Evolutionary conservation across 2,888 invertebrate genomes (phyloP).

Genomic region (Caradrina clavipalpis): DNA sequence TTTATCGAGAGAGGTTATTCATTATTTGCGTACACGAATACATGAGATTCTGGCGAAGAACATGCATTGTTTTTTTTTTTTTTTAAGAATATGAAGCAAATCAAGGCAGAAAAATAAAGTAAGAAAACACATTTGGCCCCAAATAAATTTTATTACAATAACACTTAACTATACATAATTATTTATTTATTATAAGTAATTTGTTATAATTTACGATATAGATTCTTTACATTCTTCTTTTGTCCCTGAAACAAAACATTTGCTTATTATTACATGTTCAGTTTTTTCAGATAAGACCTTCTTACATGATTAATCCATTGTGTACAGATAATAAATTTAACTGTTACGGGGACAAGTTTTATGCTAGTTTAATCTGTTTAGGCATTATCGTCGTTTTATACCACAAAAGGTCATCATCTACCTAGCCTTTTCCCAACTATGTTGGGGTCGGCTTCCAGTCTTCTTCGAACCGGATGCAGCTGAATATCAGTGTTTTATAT

Average conservation of each 20-base stretch:
- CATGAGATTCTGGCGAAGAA: too few relatives aligned
- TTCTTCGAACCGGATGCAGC: too few relatives aligned
- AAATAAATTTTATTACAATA: slow-evolving; percentile 63
- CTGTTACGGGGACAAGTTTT: slow-evolving; percentile 6
- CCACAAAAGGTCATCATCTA: too few relatives aligned
- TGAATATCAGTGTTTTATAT: too few relatives aligned
- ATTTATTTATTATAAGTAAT: slow-evolving; percentile 34
- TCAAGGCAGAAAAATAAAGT: background rate
- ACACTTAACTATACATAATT: slow-evolving; percentile 44
- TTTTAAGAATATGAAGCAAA: too few relatives aligned
- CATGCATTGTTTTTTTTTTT: too few relatives aligned
- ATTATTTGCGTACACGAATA: too few relatives aligned
- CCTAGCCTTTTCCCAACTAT: too few relatives aligned
- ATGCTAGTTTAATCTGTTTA: background rate
- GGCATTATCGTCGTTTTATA: background rate
- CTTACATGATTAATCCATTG: background rate
- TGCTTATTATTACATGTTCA: background rate
- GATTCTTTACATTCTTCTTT: slow-evolving; percentile 50
- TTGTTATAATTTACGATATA: slow-evolving; percentile 51
- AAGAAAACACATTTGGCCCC: slow-evolving; percentile 66
- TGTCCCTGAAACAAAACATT: slow-evolving; percentile 52
- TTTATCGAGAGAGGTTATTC: too few relatives aligned
- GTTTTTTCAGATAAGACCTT: too few relatives aligned
- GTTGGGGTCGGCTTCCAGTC: too few relatives aligned
- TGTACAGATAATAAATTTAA: background rate